Base-by-base conservation (phyloP, 1,140 invertebrate genomes). In the Panagrolaimus sp. region DNA sequence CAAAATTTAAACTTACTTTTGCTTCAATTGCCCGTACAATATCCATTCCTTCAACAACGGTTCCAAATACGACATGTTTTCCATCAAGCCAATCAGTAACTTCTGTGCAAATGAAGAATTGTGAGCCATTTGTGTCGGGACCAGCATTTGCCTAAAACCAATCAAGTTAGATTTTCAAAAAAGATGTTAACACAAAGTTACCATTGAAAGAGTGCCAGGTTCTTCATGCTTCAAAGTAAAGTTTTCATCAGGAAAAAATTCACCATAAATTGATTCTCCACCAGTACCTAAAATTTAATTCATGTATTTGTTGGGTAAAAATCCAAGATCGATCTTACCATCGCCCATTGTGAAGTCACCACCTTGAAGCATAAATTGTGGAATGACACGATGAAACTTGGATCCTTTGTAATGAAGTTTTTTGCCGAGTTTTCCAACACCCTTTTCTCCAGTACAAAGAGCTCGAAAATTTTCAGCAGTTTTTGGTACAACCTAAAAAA, bases 321-420 rank as follows among this genome's bases (percentile, higher is more conserved):
- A 38, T 4, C 32, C 2, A 38, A 38, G 32, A 38, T 4, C 2
- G 7, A 38, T 4, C 32, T 38, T 38, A 82, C 93, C 92, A 84
- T 95, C 93, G 43, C 71, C 70, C 78, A 80, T 71, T 78, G 78
- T 68, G 32, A 73, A 73, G 43, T 73, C 72, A 15, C 72, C 72
- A 26, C 72, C 68, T 86, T 96, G 94, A 84, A 91, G 91, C 93
- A 96, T 96, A 87, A 96, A 97, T 83, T 93, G 92, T 73, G 94
- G 94, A 83, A 98, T 96, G 70, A 98, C 90, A 79, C 94, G 89
- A 71, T 87, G 85, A 76, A 87, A 84, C 26, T 80, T 83, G 62
- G 80, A 77, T 17, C 83, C 83, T 71, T 80, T 75, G 63, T 67
- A 80, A 55, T 85, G 83, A 44, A 86, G 79, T 64, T 81, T 76